A percentile compares a stretch with the other conserved stretches of the same genome.
Conservation (phyloP, 2,113 vertebrate genomes). For the Pandion haliaetus region DNA sequence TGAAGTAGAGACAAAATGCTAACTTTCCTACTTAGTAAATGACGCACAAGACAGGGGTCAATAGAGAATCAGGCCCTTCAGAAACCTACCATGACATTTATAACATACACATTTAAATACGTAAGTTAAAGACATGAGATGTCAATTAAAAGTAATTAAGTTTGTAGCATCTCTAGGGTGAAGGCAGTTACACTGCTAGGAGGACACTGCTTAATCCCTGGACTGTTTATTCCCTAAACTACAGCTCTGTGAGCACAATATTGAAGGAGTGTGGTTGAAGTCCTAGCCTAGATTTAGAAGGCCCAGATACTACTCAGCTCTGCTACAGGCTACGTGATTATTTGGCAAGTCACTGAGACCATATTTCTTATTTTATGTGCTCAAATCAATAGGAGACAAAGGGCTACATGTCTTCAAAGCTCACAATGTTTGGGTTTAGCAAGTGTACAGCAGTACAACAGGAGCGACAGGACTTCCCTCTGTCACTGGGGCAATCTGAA, state of each 20-base stretch:
- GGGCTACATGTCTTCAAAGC: background rate
- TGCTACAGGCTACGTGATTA: background rate
- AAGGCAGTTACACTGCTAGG: background rate
- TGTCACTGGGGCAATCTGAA: background rate
- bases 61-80: background rate
- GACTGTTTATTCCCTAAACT: background rate
- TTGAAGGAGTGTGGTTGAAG: background rate
- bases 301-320: background rate
- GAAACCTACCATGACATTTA: background rate
- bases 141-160: background rate
- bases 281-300: background rate
- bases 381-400: background rate
- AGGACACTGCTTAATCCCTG: background rate
- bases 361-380: background rate
- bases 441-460: no score
- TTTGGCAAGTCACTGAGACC: background rate
- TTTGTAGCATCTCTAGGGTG: background rate
- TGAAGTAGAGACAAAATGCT: background rate
- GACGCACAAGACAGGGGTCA: background rate
- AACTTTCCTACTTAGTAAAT: background rate
- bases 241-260: background rate
- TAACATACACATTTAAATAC: rapidly evolving
- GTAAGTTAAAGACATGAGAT: background rate
- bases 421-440: background rate
- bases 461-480: background rate